These are phyloP conservation scores for Idaea straminata DNA, from an alignment of 2,888 invertebrate genomes.

Conservation along the genomic window DNA sequence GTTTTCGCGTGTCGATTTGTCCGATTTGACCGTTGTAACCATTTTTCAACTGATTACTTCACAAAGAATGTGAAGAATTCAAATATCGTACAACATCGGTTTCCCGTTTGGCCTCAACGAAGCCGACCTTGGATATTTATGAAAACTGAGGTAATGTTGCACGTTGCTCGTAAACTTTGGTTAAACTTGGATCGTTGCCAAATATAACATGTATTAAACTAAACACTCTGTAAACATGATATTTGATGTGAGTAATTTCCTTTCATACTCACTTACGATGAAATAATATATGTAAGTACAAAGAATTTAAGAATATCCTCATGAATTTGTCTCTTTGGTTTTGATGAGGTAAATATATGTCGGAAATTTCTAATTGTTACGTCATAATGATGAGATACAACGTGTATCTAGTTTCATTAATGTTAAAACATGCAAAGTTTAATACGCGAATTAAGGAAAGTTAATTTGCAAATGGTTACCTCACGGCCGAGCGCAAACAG, in stretches of 20 bases:
- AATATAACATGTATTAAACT: constrained; percentile 57
- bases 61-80: constrained; percentile 20
- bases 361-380: neutral
- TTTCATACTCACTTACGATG: constrained; percentile 27
- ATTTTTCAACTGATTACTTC: neutral
- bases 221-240: constrained; percentile 61
- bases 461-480: constrained; percentile 64
- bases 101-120: constrained; percentile 48
- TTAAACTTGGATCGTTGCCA: constrained; percentile 66
- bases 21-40: neutral
- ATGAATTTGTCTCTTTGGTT: neutral
- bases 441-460: constrained; percentile 3
- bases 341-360: neutral
- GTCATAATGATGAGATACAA: neutral
- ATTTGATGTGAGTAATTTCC: constrained; percentile 40
- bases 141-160: constrained; percentile 74
- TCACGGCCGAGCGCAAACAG: constrained; percentile 92
- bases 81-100: constrained; percentile 9
- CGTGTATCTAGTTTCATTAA: neutral
- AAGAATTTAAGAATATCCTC: neutral
- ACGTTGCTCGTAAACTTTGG: constrained; percentile 67
- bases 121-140: constrained; percentile 69
- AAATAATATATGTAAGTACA: neutral
- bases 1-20: neutral
- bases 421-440: neutral